Evolutionary conservation across 1,140 invertebrate species (phyloP), one percentile per base, ranked within the genome.

Genomic region (Ceratosolen fusciceps): DNA sequence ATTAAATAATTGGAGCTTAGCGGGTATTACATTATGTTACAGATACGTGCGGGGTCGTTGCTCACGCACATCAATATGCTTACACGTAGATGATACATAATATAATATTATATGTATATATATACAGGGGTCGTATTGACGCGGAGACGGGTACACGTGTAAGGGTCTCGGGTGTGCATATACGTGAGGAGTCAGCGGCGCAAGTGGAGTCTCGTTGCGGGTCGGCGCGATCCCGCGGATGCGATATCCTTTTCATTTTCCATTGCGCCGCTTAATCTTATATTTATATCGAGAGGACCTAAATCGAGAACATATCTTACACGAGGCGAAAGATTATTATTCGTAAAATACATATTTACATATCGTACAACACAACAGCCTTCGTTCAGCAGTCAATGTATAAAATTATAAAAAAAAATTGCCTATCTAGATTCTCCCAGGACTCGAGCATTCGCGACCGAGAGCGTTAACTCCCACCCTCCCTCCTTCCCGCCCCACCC

Each of bases 261-360:
- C 80, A 79, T 81, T 80, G 73, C 26, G 49, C 82, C 52, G 34
- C 83, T 81, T 58, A 78, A 79, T 65, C 82, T n/a, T n/a, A n/a
- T n/a, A n/a, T 83, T 80, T 80, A 82, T 83, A 85, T 84, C 82
- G 84, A 85, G 77, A 85, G 24, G 54, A 84, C 74, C 83, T 82
- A 84, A 82, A 82, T 83, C 87, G 82, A 84, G 82, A 85, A 85
- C 84, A 86, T 90, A 90, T 90, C 87, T 90, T 90, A 90, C 89
- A 90, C 84, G 87, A 90, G 89, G 89, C 89, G 86, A 86, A 85
- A 87, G 74, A 76, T 76, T 77, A 76, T 76, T 77, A 76, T 82
- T 84, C 58, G 37, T 77, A 88, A 84, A n/a, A 84, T 90, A 90
- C 90, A 90, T 90, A 90, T 90, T 86, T 90, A 90, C 90, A 90